A percentile compares a stretch with the other conserved stretches of the same genome.
phyloP scores from a whole-genome alignment of 53 echinoderm and acorn worm genomes.

The Paracentrotus lividus region DNA sequence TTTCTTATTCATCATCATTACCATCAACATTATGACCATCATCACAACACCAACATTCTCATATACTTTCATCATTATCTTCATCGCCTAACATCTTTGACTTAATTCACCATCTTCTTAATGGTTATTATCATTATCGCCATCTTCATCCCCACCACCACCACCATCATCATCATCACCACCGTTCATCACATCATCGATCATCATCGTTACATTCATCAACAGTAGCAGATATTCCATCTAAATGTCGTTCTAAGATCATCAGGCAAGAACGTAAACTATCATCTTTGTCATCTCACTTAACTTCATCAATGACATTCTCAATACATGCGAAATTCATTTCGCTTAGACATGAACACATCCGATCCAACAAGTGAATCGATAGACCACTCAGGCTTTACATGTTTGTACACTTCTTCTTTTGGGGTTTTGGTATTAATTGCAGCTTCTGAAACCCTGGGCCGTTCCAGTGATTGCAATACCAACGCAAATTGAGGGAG shows the following conservation, averaged over 20 bases:
- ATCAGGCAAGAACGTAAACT: background rate
- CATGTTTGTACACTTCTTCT: slow-evolving; percentile 39
- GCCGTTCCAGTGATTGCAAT: background rate
- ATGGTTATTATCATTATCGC: background rate
- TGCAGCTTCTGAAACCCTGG: slow-evolving; percentile 43
- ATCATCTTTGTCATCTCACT: slow-evolving; percentile 11
- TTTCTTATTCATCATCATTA: background rate
- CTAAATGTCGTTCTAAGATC: no score
- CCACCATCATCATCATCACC: background rate
- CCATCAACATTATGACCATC: slow-evolving; percentile 1
- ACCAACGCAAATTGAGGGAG: background rate
- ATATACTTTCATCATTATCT: background rate
- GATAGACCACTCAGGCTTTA: slow-evolving; percentile 37
- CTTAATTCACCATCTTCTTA: no score
- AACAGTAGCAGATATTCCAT: slow-evolving; percentile 3
- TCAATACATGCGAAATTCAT: slow-evolving; percentile 54
- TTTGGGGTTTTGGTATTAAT: slow-evolving; percentile 41
- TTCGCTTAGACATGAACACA: slow-evolving; percentile 55
- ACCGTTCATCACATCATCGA: background rate
- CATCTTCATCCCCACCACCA: background rate
- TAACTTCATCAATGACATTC: slow-evolving; percentile 27
- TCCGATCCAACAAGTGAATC: slow-evolving; percentile 44
- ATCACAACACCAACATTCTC: background rate
- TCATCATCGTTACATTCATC: background rate
- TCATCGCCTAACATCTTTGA: background rate